Percentiles rank a stretch among this genome's conserved stretches.
These are phyloP conservation scores for Elegia similella DNA, from an alignment of 2,888 invertebrate species.

Conservation along the genomic window DNA sequence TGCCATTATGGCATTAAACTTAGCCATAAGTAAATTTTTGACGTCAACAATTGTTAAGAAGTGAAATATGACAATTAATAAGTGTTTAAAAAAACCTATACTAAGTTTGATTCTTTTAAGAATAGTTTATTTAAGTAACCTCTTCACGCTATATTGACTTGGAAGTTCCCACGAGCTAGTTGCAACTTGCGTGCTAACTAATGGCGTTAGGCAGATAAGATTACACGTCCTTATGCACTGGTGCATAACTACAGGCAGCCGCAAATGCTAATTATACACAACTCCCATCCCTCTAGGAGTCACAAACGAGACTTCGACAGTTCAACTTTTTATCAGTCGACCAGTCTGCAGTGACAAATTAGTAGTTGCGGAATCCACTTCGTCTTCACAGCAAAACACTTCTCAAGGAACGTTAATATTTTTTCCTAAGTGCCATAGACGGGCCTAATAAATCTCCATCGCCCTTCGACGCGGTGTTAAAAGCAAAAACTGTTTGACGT, in stretches of 20 bases:
- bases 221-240: conserved; percentile 65
- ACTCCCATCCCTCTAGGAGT: conserved; percentile 29
- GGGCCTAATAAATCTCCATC: conserved; percentile 36
- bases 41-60: too few species aligned
- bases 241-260: conserved; percentile 58
- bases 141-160: not conserved
- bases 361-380: not conserved
- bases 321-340: conserved; percentile 13
- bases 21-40: too few species aligned
- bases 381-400: conserved; percentile 19
- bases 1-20: too few species aligned
- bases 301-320: conserved; percentile 23
- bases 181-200: conserved; percentile 53
- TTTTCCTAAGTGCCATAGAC: conserved; percentile 23
- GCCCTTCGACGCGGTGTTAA: conserved; percentile 30
- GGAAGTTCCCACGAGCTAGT: conserved; percentile 61
- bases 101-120: too few species aligned
- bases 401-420: conserved; percentile 21
- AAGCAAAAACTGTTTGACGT: conserved; percentile 30
- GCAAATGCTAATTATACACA: conserved; percentile 57
- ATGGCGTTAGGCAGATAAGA: conserved; percentile 65
- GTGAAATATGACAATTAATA: too few species aligned
- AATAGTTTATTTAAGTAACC: not conserved
- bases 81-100: too few species aligned
- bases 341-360: conserved; percentile 15